Conservation (phyloP, 1,140 invertebrate species). For the Cherax quadricarinatus region DNA sequence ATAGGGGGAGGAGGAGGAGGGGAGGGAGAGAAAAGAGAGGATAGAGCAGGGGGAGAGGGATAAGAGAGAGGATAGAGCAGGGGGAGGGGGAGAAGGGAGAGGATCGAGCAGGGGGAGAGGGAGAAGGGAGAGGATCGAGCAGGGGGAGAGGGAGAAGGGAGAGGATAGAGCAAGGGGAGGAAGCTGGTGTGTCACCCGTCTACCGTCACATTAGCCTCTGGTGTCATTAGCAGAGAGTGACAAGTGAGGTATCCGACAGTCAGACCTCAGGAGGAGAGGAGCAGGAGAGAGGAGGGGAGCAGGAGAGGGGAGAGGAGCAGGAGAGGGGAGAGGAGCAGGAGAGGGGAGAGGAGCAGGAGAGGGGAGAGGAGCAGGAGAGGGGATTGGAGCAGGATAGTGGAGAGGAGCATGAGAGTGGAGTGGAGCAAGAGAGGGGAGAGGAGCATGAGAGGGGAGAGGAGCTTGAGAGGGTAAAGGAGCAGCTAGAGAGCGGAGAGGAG, state of each 20-base stretch:
- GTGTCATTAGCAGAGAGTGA: conserved; percentile 26
- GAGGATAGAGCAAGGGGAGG: background rate
- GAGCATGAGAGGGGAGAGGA: background rate
- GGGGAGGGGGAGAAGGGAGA: background rate
- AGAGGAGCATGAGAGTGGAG: background rate
- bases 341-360: background rate
- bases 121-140: background rate
- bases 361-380: background rate
- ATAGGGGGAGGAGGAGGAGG: background rate
- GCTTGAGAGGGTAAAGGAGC: background rate
- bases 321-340: background rate
- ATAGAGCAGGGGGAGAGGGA: background rate
- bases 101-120: background rate
- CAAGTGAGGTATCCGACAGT: conserved; percentile 31
- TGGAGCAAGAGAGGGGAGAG: background rate
- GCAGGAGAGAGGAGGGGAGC: background rate
- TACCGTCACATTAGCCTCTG: conserved; percentile 25
- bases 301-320: background rate
- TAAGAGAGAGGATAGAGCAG: background rate
- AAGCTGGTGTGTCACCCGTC: conserved; percentile 14
- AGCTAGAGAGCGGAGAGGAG: background rate
- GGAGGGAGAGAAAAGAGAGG: background rate
- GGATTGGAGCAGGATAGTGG: background rate
- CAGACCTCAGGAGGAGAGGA: background rate
- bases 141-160: background rate